Base-by-base conservation (phyloP, 2,113 vertebrate genomes). In the Condylura cristata region DNA sequence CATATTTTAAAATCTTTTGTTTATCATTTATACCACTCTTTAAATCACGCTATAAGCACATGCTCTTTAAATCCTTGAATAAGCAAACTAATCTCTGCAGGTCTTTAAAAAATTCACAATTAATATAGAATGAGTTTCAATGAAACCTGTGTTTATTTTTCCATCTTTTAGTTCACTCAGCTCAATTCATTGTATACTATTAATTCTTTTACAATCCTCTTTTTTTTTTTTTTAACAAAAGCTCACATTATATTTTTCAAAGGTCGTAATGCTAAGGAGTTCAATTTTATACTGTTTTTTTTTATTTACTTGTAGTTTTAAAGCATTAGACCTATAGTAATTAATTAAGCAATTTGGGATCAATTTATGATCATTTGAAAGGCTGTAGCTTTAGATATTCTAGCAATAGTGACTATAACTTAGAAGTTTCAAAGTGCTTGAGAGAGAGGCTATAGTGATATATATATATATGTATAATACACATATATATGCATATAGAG, bases 21-120 rank as follows among this genome's bases (percentile, higher is more conserved):
- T 96, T 94, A 91, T 95, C 48, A 96, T 95, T 89, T 87, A 95
- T 81, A 81, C 34, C 26, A 58, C 18, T 79, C 63, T 80, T 89
- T 94, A 84, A 96, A 78, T 91, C 75, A 37, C 86, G n/a, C 60
- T 74, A 26, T 65, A 84, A 89, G 12, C 56, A 94, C 34, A 51
- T 10, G 6, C 79, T 92, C 58, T 92, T 94, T 53, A 94, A 93
- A 51, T 82, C 28, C 46, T 44, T 92, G 56, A 37, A 53, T 70
- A 63, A 87, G 8, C 60, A 53, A 63, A 80, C 28, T 48, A 2
- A 37, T 72, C 75, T 58, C 66, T 37, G 22, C 78, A 80, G 82
- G 28, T 6, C 51, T 95, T 93, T 78, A 83, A 78, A 32, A 95
- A 90, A 89, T 41, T 75, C 46, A 86, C 65, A 91, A 58, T 81